Percentiles rank a stretch among this genome's conserved stretches.
These are phyloP conservation scores for Albula goreensis DNA, from an alignment of 2,113 vertebrate genomes.

Conservation along the genomic window DNA sequence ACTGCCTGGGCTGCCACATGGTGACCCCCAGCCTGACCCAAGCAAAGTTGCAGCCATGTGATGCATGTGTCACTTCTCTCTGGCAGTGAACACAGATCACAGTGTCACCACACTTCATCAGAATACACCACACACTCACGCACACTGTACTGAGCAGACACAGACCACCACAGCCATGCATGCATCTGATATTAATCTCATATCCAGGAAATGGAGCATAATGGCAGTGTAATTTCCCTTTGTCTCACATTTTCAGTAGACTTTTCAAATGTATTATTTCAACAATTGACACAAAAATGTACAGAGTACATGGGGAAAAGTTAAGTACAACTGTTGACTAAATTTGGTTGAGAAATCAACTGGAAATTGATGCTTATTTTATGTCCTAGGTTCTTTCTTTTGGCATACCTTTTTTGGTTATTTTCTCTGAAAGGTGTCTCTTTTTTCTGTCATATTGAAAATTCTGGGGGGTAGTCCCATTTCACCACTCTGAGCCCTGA, in stretches of 20 bases:
- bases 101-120: constrained; percentile 56
- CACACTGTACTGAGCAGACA: constrained; percentile 20
- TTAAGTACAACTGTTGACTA: neutral
- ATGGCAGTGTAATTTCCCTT: neutral
- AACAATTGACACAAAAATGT: neutral
- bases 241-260: neutral
- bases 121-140: constrained; percentile 16
- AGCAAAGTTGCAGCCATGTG: constrained; percentile 72
- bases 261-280: neutral
- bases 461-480: constrained; percentile 48
- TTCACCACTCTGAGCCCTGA: neutral
- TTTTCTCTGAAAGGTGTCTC: constrained; percentile 45
- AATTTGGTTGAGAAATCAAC: neutral
- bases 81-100: constrained; percentile 52
- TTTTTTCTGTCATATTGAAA: constrained; percentile 59
- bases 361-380: constrained; percentile 28
- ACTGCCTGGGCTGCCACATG: neutral
- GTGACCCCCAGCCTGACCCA: constrained; percentile 60
- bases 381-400: constrained; percentile 37
- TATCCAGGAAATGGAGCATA: neutral
- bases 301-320: neutral
- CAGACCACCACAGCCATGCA: neutral
- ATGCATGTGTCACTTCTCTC: constrained; percentile 78
- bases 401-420: neutral
- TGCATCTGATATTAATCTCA: neutral